Base-by-base conservation (phyloP, 2,113 vertebrate genomes). In the Neoarius graeffei region DNA sequence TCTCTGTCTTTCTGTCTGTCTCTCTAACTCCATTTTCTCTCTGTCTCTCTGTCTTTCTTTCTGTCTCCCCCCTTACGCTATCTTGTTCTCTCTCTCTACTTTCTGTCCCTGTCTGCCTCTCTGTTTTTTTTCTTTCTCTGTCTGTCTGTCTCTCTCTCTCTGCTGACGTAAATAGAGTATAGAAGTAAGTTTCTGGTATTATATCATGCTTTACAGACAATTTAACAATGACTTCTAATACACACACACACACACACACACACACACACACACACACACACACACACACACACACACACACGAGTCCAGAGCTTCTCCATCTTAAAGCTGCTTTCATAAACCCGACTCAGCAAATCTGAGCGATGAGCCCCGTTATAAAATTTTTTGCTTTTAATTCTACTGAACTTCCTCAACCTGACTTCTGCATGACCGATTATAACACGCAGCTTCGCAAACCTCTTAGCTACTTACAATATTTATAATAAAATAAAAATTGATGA, bases 251-350 rank as follows among this genome's bases (percentile, higher is more conserved):
- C 85, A 79, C 23, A 86, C 54, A 50, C 81, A 48, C 59, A 27
- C 42, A 74, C 67, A 88, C 30, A 25, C n/a, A 66, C 85, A 79
- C 23, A 86, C 54, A 50, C 81, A 48, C 59, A 27, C 10, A 2
- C 77, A 27, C 42, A 74, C 67, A 88, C 30, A 25, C n/a, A 66
- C 85, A 79, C 23, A 86, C 54, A 50, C 81, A 48, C 59, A 52
- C 60, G 77, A 42, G 42, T 42, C 80, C 79, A 54, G 57, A 35
- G 23, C 79, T 73, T 83, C 74, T 83, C 62, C 42, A 81, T 25
- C 54, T 69, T 54, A 74, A 85, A 66, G 60, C 83, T 81, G 83
- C 69, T 59, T 19, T 84, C 83, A 50, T 25, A 60, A 85, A 42
- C 50, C 14, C 62, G 30, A 85, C 77, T 81, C n/a, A 82, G 27